Percentiles rank a stretch among this genome's conserved stretches.
phyloP scores from a whole-genome alignment of 2,888 invertebrate species.

The Drosophila kuntzei region DNA sequence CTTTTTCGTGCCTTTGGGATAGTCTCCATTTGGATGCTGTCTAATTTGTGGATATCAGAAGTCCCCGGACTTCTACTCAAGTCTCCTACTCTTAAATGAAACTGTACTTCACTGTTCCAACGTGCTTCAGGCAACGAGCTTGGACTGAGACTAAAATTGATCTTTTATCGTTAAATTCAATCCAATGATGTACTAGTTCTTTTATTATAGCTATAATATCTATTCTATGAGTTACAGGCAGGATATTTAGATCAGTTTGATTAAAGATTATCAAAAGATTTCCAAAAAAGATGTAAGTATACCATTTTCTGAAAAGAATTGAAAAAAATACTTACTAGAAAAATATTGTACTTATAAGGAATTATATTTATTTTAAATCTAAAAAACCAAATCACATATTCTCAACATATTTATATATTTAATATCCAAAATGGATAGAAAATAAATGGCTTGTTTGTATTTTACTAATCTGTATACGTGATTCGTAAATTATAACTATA shows the following conservation, averaged over 20 bases:
- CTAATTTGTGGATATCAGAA: constrained; percentile 19
- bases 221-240: not conserved
- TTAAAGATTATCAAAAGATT: not conserved
- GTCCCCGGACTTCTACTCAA: too few relatives aligned
- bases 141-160: not conserved
- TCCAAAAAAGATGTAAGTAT: too few relatives aligned
- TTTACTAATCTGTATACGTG: too few relatives aligned
- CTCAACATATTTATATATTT: not conserved
- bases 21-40: constrained; percentile 22
- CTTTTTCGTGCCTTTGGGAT: constrained; percentile 34
- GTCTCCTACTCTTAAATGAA: constrained; percentile 5
- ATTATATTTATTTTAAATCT: too few relatives aligned
- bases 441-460: too few relatives aligned
- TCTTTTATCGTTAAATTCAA: not conserved
- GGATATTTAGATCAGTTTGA: not conserved
- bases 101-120: constrained; percentile 2
- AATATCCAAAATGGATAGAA: too few relatives aligned
- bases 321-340: too few relatives aligned
- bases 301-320: too few relatives aligned
- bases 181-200: not conserved
- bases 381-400: not conserved
- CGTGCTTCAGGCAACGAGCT: constrained; percentile 4
- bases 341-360: too few relatives aligned
- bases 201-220: not conserved
- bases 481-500: too few relatives aligned